phyloP scores from a whole-genome alignment of 2,113 vertebrate species.

The Cyprinus carpio region DNA sequence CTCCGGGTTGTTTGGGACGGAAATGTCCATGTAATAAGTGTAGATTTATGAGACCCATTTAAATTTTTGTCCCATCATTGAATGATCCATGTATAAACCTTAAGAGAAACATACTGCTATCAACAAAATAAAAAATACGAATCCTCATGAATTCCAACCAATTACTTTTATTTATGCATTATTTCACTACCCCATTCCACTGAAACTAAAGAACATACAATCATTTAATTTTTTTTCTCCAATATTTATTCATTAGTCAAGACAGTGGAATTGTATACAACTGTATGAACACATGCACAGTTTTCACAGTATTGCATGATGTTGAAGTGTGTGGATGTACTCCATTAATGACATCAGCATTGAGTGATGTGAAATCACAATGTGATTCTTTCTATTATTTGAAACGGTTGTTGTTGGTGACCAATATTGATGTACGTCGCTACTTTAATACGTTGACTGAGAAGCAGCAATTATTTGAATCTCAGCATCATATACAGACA shows the following conservation, averaged over 20 bases:
- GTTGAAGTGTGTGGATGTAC: neutral
- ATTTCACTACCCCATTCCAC: no score
- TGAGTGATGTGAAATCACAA: neutral
- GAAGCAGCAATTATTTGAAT: neutral
- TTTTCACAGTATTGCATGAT: constrained; percentile 15
- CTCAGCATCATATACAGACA: neutral
- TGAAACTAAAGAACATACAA: no score
- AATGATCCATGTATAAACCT: no score
- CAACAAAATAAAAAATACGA: no score
- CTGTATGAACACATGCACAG: neutral
- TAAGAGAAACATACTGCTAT: no score
- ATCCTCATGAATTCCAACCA: no score
- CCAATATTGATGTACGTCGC: neutral
- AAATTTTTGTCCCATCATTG: no score
- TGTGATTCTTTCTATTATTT: neutral
- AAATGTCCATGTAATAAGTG: neutral
- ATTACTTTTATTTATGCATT: no score
- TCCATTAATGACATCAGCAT: neutral
- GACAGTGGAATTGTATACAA: neutral
- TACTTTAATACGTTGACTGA: neutral
- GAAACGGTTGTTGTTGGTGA: neutral
- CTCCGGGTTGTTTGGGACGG: neutral
- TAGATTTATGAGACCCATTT: neutral
- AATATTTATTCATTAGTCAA: constrained; percentile 14
- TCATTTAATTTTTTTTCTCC: neutral